A percentile compares a stretch with the other conserved stretches of the same genome.
Evolutionary conservation across 2,797 vertebrate genomes (phyloP).

Genomic region (Peromyscus nudipes): DNA sequence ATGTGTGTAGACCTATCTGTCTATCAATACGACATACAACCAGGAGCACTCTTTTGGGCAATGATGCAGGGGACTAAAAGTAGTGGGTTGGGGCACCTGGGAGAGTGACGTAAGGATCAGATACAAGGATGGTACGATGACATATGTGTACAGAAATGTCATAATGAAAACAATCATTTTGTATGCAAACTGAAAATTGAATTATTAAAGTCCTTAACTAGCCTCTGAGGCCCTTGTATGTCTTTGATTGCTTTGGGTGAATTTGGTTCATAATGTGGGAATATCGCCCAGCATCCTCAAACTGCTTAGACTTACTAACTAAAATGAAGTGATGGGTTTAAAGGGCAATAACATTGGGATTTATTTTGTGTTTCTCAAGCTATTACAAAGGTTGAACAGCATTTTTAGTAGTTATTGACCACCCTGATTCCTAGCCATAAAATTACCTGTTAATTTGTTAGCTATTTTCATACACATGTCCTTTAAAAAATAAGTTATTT

Average conservation of each 20-base stretch:
- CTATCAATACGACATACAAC: neutral
- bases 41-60: neutral
- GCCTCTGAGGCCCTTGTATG: neutral
- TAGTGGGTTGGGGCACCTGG: too few relatives aligned
- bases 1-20: neutral
- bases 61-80: neutral
- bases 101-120: neutral
- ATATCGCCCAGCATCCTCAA: neutral
- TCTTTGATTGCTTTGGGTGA: neutral
- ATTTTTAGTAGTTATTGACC: conserved; percentile 18
- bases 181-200: neutral
- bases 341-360: neutral
- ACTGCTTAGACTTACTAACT: neutral
- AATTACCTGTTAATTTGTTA: neutral
- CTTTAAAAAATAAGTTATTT: neutral
- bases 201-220: neutral
- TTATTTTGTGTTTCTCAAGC: conserved; percentile 1
- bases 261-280: accelerated
- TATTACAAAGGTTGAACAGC: neutral
- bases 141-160: neutral
- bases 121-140: neutral
- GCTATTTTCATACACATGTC: neutral
- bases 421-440: neutral
- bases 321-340: neutral
- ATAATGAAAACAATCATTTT: neutral